Base-by-base conservation (phyloP, 2,797 vertebrate genomes). In the Schizopygopsis malacanthus region DNA sequence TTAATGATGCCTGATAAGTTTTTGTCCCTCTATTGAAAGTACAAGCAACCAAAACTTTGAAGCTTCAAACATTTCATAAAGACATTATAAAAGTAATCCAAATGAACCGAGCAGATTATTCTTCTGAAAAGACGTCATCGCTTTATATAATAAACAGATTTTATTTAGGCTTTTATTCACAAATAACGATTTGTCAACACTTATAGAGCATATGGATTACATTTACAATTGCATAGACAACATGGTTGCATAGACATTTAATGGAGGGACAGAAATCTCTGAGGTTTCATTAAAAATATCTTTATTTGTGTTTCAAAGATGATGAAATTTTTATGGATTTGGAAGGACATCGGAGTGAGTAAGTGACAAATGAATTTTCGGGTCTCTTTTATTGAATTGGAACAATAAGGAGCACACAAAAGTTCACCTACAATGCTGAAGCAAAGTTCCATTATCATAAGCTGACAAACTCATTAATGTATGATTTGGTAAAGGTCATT, bases 401-500 rank as follows among this genome's bases (percentile, higher is more conserved):
- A 41, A 56, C 50, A 81, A 28, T 71, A 28, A 89, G 88, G 91
- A 92, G 92, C 92, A 91, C 87, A 87, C 89, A 89, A 89, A 89
- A 89, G 75, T 90, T 89, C 90, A 67, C 43, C 70, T 50, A 72
- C 45, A 73, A 39, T 75, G 82, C 37, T 81, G 59, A 90, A 86
- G 91, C 87, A 89, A 90, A 90, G 82, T 86, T 78, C 87, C 69
- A 89, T 92, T 88, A 90, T 92, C 83, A 87, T 83, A 87, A 76
- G 84, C 89, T 89, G 90, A 92, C 88, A 90, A 89, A 86, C 89
- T 93, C 90, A 93, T 93, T 92, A 89, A 87, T 81, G 85, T 86
- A 86, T 88, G 83, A 72, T 86, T 90, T 70, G 77, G 47, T 47
- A 93, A 92, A 94, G 92, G 92, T 93, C 92, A 93, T 88, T 88